Percentiles rank a stretch among this genome's conserved stretches.
Conservation (phyloP, 2,113 vertebrate species). For the Syngnathus scovelli region DNA sequence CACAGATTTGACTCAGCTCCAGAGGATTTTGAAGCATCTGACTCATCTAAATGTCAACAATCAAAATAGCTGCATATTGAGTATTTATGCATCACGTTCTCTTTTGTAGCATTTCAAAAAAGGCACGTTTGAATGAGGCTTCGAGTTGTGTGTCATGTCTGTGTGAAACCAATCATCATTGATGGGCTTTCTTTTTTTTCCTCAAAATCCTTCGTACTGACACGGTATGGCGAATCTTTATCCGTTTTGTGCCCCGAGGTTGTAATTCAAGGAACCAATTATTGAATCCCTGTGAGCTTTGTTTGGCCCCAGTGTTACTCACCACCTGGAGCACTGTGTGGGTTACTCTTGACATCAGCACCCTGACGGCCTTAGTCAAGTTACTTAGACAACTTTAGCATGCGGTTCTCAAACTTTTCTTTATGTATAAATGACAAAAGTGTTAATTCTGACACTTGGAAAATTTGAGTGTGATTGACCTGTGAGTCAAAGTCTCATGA, state of each 20-base stretch:
- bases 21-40: slow-evolving; percentile 19
- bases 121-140: slow-evolving; percentile 51
- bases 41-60: slow-evolving; percentile 20
- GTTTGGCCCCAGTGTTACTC: not conserved
- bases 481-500: not conserved
- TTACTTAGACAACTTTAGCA: slow-evolving; percentile 7
- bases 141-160: slow-evolving; percentile 25
- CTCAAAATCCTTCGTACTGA: not conserved
- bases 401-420: slow-evolving; percentile 5
- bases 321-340: slow-evolving; percentile 5
- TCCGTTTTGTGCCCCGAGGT: slow-evolving; percentile 2
- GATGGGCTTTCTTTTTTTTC: not conserved
- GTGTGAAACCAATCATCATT: slow-evolving; percentile 55
- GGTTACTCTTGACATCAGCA: not conserved
- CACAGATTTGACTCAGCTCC: slow-evolving; percentile 3
- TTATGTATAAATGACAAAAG: not conserved
- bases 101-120: slow-evolving; percentile 56
- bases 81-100: slow-evolving; percentile 26
- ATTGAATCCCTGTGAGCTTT: not conserved
- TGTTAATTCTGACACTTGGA: not conserved
- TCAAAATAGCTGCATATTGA: slow-evolving; percentile 16
- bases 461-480: no score
- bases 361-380: slow-evolving; percentile 15
- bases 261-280: not conserved
- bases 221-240: slow-evolving; percentile 7